Evolutionary conservation across 2,797 vertebrate genomes (phyloP), one percentile per base, ranked within the genome.

Genomic region (Miichthys miiuy): DNA sequence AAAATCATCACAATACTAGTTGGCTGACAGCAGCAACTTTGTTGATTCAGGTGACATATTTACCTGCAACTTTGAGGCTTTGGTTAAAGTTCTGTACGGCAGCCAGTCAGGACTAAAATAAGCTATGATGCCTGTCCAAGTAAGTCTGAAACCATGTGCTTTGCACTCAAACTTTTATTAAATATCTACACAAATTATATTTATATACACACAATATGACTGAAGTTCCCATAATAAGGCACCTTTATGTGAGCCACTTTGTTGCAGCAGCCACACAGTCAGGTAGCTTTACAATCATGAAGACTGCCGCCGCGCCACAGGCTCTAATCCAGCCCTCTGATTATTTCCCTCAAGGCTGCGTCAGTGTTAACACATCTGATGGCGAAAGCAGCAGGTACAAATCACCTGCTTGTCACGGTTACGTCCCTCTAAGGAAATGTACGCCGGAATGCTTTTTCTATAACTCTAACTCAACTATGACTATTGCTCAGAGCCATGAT

Each of bases 381-480:
- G 51, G 60, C 6, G 52, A 69, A 68, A 62, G 41, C 75, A 84
- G 79, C 68, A 60, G 58, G 58, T 72, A 62, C 61, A 81, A 82
- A 89, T 89, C 82, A 80, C 54, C 27, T 71, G 54, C 30, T 3
- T n/a, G 64, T 72, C 79, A 77, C 51, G 2, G 62, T 65, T 42
- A 85, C 6, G 44, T 46, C 51, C 25, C 66, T 69, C 78, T 4
- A 2, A 80, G 80, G 82, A 88, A 61, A 71, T 42, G 56, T 34
- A 61, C 75, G 20, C 47, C 3, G 48, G 10, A 46, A 18, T 25
- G 25, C 47, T 38, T 60, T 44, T 34, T 60, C 55, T 5, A 47
- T 44, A 61, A 44, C 56, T 42, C 25, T 6, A 25, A 27, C 65
- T 30, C 47, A 38, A 64, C 5, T 18, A 9, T 38, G 8, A 38